A percentile compares a stretch with the other conserved stretches of the same genome.
phyloP scores from a whole-genome alignment of 2,113 vertebrate species.

The Gnathonemus echidnorhynchus region DNA sequence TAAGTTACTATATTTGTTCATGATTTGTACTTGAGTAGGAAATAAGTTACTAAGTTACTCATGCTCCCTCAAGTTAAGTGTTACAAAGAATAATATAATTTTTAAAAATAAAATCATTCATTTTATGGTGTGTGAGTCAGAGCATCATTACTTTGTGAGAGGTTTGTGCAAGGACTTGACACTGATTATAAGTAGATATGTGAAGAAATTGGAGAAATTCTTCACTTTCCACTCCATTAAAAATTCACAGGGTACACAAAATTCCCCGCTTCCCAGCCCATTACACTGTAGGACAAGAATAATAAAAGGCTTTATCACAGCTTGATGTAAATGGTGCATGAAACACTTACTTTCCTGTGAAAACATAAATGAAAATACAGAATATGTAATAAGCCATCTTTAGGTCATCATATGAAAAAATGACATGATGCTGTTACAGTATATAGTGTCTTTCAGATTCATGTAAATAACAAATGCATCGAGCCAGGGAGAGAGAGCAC shows the following conservation, averaged over 20 bases:
- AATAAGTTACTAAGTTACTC: not conserved
- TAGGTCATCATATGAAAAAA: not conserved
- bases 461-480: not conserved
- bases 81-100: not conserved
- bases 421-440: not conserved
- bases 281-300: not conserved
- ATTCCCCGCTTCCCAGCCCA: not conserved
- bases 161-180: not conserved
- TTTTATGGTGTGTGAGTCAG: not conserved
- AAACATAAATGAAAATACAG: not conserved
- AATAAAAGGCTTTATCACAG: not conserved
- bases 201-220: slow-evolving; percentile 1
- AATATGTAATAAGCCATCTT: not conserved
- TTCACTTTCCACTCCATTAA: not conserved
- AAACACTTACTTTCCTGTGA: not conserved
- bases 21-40: not conserved
- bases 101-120: not conserved
- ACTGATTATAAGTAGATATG: slow-evolving; percentile 3
- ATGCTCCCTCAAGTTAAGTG: not conserved
- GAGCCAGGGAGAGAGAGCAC: not conserved
- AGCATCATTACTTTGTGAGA: not conserved
- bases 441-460: not conserved
- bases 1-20: not conserved
- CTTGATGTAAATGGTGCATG: not conserved
- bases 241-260: not conserved